Conservation (phyloP, 2,888 invertebrate genomes). For the Tetropium fuscum region DNA sequence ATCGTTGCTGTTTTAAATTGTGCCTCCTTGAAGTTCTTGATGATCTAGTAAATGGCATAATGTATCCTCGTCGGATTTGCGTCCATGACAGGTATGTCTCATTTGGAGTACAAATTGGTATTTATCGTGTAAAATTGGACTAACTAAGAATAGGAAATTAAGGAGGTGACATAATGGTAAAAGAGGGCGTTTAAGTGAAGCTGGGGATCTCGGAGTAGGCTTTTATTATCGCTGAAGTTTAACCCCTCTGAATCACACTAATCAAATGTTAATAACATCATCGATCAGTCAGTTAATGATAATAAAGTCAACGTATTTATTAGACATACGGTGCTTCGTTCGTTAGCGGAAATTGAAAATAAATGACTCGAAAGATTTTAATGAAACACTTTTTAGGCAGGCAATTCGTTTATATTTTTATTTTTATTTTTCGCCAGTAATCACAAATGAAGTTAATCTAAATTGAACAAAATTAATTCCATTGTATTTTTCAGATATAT, state of each 20-base stretch:
- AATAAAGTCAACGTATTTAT: slow-evolving; percentile 39
- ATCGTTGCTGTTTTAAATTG: too few relatives aligned
- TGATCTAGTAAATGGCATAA: too few relatives aligned
- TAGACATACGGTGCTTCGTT: slow-evolving; percentile 30
- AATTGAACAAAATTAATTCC: slow-evolving; percentile 66
- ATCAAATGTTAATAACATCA: slow-evolving; percentile 30
- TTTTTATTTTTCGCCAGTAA: slow-evolving; percentile 61
- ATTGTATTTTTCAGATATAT: slow-evolving; percentile 58
- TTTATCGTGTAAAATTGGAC: slow-evolving; percentile 35
- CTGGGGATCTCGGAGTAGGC: slow-evolving; percentile 21
- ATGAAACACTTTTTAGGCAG: slow-evolving; percentile 61
- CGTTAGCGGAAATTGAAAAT: slow-evolving; percentile 54
- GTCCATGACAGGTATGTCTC: slow-evolving; percentile 9
- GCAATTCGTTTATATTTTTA: slow-evolving; percentile 56
- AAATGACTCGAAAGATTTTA: slow-evolving; percentile 66
- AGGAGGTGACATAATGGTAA: slow-evolving; percentile 34
- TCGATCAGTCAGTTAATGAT: slow-evolving; percentile 36
- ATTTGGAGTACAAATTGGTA: slow-evolving; percentile 29
- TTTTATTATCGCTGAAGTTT: slow-evolving; percentile 31
- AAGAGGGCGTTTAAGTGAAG: slow-evolving; percentile 23
- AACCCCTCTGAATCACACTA: slow-evolving; percentile 28
- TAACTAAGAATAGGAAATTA: slow-evolving; percentile 39
- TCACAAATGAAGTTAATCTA: slow-evolving; percentile 65
- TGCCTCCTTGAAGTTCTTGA: too few relatives aligned
- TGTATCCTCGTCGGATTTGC: too few relatives aligned